Conservation (phyloP, 1,140 invertebrate species). For the Trichomalopsis sarcophagae region DNA sequence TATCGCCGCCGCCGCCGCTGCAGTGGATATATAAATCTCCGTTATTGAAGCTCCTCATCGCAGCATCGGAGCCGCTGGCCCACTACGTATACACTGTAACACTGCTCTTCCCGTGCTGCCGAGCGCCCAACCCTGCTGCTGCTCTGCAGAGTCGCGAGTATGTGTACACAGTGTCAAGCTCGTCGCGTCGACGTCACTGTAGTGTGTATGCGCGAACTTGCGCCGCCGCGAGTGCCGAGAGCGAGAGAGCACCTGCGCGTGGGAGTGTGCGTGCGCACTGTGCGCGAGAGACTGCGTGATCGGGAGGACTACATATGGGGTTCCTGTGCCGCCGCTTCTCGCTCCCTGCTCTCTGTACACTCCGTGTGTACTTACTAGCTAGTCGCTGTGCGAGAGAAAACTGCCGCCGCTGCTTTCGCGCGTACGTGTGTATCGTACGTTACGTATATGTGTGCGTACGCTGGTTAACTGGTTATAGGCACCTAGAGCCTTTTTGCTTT, state of each 20-base stretch:
- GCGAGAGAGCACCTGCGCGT: conserved; percentile 13
- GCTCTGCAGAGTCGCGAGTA: not conserved
- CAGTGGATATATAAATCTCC: too few species aligned
- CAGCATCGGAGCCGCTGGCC: not conserved
- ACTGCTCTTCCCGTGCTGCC: not conserved
- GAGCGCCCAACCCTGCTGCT: not conserved
- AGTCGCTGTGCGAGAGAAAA: not conserved
- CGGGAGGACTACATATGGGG: not conserved
- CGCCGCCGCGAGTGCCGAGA: too few species aligned
- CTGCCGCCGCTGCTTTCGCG: conserved; percentile 9
- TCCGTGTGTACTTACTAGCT: not conserved
- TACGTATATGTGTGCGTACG: not conserved
- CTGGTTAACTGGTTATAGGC: not conserved
- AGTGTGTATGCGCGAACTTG: not conserved
- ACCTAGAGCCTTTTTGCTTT: conserved; percentile 21
- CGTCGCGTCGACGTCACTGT: not conserved
- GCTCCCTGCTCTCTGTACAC: not conserved
- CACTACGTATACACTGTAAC: too few species aligned
- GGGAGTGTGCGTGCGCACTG: conserved; percentile 2
- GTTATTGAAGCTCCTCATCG: not conserved
- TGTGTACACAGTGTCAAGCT: not conserved
- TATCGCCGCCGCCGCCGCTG: not conserved
- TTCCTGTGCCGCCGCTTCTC: not conserved
- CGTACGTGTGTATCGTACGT: not conserved
- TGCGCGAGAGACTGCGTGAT: not conserved